Evolutionary conservation across 2,797 vertebrate species (phyloP).

Genomic region (Rhinella marina): DNA sequence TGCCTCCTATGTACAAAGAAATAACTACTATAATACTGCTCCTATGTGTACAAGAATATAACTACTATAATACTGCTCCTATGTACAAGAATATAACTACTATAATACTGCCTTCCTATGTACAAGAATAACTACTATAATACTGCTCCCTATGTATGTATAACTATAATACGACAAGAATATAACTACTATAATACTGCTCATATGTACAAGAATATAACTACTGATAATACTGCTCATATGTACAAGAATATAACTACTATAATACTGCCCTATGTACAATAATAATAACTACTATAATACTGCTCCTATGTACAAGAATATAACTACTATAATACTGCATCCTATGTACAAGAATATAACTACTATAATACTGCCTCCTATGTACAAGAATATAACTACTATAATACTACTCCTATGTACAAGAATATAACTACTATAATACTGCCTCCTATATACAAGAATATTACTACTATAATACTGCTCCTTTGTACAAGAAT

Average conservation of each 20-base stretch:
- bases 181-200: slow-evolving; percentile 8
- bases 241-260: neutral
- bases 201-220: neutral
- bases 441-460: slow-evolving; percentile 4
- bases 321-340: slow-evolving; percentile 17
- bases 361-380: neutral
- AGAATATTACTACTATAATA: slow-evolving; percentile 14
- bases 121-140: slow-evolving; percentile 6
- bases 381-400: slow-evolving; percentile 15
- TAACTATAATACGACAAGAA: too few relatives aligned
- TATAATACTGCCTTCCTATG: neutral
- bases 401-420: slow-evolving; percentile 2
- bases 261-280: neutral
- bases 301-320: neutral
- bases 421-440: slow-evolving; percentile 17
- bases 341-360: neutral
- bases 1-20: neutral
- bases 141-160: neutral
- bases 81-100: slow-evolving; percentile 3
- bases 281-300: slow-evolving; percentile 17
- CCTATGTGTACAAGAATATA: slow-evolving; percentile 5
- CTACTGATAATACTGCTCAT: neutral
- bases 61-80: neutral
- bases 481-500: neutral
- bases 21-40: neutral